Evolutionary conservation across 2,113 vertebrate species (phyloP).

Genomic region (Urocitellus parryii): DNA sequence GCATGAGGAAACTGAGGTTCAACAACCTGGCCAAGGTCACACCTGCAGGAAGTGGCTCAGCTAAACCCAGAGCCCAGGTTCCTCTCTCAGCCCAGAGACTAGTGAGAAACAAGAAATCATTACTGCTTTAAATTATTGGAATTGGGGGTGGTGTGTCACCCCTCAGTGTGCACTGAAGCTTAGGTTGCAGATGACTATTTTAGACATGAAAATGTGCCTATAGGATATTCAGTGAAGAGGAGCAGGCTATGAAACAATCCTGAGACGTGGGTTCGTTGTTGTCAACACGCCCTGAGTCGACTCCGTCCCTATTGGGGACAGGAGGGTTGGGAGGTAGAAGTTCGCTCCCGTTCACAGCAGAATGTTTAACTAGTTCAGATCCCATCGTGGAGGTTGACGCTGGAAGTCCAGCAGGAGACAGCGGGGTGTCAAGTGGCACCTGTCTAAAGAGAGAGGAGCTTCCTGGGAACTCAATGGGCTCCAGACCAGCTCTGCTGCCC

Average conservation of each 20-base stretch:
- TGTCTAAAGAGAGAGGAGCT: background rate
- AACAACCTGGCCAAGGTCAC: background rate
- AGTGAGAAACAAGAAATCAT: background rate
- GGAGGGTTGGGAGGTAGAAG: background rate
- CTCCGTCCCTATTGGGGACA: background rate
- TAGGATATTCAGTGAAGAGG: background rate
- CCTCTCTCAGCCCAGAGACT: background rate
- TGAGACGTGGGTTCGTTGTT: background rate
- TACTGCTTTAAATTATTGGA: background rate
- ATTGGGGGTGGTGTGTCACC: background rate
- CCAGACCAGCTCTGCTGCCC: background rate
- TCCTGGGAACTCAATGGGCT: background rate
- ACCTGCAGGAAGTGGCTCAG: background rate
- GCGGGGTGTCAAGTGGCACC: fast-evolving
- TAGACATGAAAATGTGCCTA: background rate
- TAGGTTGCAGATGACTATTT: background rate
- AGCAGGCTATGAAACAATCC: background rate
- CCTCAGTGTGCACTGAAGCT: background rate
- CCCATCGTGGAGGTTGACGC: background rate
- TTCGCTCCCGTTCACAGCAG: background rate
- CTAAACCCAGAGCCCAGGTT: background rate
- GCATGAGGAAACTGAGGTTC: background rate
- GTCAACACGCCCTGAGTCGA: background rate
- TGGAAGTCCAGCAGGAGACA: background rate
- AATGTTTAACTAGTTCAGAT: background rate